Evolutionary conservation across 2,888 invertebrate species (phyloP).

Genomic region (Polyommatus icarus): DNA sequence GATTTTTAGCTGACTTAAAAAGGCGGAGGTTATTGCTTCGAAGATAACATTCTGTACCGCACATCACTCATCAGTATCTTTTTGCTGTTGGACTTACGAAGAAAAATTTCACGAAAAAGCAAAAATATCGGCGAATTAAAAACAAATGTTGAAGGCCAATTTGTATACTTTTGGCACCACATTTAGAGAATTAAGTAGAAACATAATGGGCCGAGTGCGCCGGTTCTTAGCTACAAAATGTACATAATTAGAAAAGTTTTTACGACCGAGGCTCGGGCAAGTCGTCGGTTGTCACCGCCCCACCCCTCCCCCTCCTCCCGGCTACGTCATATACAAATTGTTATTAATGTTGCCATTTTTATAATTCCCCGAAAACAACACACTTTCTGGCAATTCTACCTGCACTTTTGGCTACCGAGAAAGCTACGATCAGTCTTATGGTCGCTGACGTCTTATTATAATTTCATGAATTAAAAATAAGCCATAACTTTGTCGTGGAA

Average conservation of each 20-base stretch:
- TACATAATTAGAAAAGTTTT: constrained; percentile 80
- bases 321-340: constrained; percentile 73
- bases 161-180: constrained; percentile 52
- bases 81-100: not conserved
- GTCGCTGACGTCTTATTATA: not conserved
- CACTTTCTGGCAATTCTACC: not conserved
- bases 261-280: constrained; percentile 67
- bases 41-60: too few species aligned
- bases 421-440: not conserved
- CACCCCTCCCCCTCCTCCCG: constrained; percentile 67
- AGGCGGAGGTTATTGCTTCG: not conserved
- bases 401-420: constrained; percentile 9
- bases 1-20: not conserved
- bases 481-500: not conserved
- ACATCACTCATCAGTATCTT: too few species aligned
- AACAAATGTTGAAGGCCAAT: constrained; percentile 40
- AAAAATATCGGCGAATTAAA: not conserved
- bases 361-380: constrained; percentile 21
- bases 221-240: constrained; percentile 74
- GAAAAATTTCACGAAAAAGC: not conserved
- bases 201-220: constrained; percentile 64
- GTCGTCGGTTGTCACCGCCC: constrained; percentile 69
- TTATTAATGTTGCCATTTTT: constrained; percentile 45
- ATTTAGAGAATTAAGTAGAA: constrained; percentile 71
- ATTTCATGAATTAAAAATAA: constrained; percentile 7